These are phyloP conservation scores for Drosophila pruinosa DNA, from an alignment of 1,140 invertebrate species.

Conservation along the genomic window DNA sequence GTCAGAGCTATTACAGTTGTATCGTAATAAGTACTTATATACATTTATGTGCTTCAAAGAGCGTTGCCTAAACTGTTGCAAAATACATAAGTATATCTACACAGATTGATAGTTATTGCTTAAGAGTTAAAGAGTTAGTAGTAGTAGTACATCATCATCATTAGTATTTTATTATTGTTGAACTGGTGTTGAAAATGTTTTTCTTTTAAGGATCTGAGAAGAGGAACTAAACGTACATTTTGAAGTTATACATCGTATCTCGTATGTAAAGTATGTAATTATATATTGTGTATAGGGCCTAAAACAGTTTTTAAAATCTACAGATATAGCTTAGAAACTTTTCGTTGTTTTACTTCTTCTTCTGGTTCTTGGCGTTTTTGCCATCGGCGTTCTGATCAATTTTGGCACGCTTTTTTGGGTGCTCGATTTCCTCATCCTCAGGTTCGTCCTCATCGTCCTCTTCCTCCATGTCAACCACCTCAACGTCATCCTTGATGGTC, in stretches of 20 bases:
- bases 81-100: not conserved
- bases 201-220: constrained; percentile 44
- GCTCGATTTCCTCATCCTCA: constrained; percentile 86
- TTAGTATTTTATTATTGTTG: constrained; percentile 2
- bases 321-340: constrained; percentile 59
- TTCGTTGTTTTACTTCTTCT: constrained; percentile 78
- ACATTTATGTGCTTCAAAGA: constrained; percentile 59
- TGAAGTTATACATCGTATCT: constrained; percentile 22
- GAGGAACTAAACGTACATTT: constrained; percentile 69
- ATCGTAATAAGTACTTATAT: constrained; percentile 53
- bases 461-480: constrained; percentile 90
- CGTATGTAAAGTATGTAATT: constrained; percentile 10
- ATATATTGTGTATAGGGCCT: constrained; percentile 60
- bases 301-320: constrained; percentile 73
- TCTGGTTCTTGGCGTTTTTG: constrained; percentile 83
- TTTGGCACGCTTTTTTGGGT: constrained; percentile 87
- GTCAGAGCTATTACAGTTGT: constrained; percentile 14
- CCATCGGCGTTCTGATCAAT: constrained; percentile 86
- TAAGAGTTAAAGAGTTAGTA: constrained; percentile 18
- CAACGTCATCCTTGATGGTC: constrained; percentile 87
- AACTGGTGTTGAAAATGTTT: constrained; percentile 28
- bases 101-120: constrained; percentile 10
- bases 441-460: constrained; percentile 89
- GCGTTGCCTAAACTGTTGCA: not conserved
- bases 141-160: constrained; percentile 16